Conservation (phyloP, 1,140 invertebrate species). For the Lepidurus couesii region DNA sequence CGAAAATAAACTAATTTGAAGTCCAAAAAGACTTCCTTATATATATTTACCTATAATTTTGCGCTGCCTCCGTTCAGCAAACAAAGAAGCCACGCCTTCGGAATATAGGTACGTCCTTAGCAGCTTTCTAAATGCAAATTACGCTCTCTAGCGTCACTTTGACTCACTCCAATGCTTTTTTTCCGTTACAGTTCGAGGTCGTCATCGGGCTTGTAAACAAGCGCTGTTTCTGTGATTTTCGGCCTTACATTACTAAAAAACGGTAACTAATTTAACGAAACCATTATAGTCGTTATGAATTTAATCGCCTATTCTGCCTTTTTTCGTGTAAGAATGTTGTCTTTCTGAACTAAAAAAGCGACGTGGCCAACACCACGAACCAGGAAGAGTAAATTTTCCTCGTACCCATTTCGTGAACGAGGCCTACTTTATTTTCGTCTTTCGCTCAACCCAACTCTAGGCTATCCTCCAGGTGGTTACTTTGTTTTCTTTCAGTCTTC, state of each 20-base stretch:
- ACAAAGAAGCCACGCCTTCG: too few relatives aligned
- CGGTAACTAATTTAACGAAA: neutral
- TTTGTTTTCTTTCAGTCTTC: conserved; percentile 6
- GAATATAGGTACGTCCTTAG: too few relatives aligned
- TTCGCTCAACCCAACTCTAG: neutral
- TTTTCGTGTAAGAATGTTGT: neutral
- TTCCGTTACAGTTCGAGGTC: too few relatives aligned
- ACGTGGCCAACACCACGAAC: neutral
- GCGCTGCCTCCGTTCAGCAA: too few relatives aligned
- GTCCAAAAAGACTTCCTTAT: too few relatives aligned
- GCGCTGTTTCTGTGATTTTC: neutral
- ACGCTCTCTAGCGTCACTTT: too few relatives aligned
- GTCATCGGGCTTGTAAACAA: neutral
- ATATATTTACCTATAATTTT: too few relatives aligned
- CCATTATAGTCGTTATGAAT: neutral
- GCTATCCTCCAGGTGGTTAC: neutral
- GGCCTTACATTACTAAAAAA: neutral
- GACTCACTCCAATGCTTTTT: too few relatives aligned
- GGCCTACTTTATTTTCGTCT: neutral
- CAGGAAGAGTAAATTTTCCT: neutral
- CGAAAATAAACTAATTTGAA: too few relatives aligned
- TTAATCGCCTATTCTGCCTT: neutral
- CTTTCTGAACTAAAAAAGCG: neutral
- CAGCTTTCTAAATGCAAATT: too few relatives aligned
- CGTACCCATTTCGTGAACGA: neutral